These are phyloP conservation scores for Bombus pyrosoma DNA, from an alignment of 1,140 invertebrate species.

Conservation along the genomic window DNA sequence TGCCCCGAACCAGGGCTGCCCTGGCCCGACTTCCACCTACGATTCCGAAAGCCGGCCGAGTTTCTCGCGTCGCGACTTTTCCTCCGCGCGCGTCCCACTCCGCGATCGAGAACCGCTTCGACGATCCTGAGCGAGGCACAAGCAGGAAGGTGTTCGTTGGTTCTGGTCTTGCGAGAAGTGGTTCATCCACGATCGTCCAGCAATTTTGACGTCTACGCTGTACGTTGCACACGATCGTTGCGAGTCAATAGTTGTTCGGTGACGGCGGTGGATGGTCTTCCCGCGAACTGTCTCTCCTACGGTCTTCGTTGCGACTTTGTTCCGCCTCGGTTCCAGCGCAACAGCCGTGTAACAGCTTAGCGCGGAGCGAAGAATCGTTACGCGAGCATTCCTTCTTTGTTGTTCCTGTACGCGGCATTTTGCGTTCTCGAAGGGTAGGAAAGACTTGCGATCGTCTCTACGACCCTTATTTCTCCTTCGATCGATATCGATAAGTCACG, in stretches of 20 bases:
- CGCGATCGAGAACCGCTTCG: neutral
- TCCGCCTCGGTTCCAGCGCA: constrained; percentile 58
- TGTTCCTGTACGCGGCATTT: neutral
- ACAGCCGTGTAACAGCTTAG: constrained; percentile 63
- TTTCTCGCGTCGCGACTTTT: neutral
- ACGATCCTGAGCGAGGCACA: neutral
- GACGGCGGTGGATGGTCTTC: neutral
- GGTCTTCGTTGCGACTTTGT: constrained; percentile 7
- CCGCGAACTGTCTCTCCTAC: constrained; percentile 19
- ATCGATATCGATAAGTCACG: neutral
- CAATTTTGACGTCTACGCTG: neutral
- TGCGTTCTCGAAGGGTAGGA: neutral
- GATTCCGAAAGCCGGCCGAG: constrained; percentile 43
- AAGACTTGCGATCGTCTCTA: neutral
- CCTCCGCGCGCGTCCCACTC: too few relatives aligned
- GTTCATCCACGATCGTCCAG: neutral
- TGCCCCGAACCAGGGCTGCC: constrained; percentile 62
- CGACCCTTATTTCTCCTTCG: too few relatives aligned
- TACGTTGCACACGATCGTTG: too few relatives aligned
- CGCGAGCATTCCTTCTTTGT: neutral
- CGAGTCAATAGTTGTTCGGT: constrained; percentile 50
- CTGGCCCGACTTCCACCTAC: constrained; percentile 61
- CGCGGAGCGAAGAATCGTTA: neutral
- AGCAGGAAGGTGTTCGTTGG: neutral
- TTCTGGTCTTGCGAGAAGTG: too few relatives aligned